These are phyloP conservation scores for Gnathonemus longibarbis DNA, from an alignment of 2,113 vertebrate genomes.

Conservation along the genomic window DNA sequence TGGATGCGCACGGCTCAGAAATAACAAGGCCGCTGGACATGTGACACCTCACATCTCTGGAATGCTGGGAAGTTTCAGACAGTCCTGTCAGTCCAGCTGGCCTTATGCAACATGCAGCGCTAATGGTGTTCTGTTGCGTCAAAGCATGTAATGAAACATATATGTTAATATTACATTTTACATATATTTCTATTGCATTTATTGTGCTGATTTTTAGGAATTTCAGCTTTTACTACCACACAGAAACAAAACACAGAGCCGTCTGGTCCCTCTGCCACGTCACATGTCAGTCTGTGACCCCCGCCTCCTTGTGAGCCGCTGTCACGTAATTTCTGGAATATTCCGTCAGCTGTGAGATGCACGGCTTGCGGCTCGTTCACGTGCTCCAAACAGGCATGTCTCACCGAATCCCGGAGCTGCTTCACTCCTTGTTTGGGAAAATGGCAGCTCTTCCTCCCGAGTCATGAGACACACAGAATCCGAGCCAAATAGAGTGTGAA, in stretches of 20 bases:
- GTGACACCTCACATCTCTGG: neutral
- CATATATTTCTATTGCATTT: neutral
- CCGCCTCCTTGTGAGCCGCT: neutral
- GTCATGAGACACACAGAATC: neutral
- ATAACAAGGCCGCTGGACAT: conserved; percentile 2
- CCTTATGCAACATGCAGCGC: neutral
- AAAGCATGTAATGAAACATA: neutral
- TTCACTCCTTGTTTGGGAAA: neutral
- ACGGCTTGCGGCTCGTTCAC: neutral
- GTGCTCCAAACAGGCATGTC: neutral
- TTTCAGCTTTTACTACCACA: neutral
- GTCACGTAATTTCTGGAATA: neutral
- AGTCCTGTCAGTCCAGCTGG: neutral
- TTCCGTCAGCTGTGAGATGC: neutral
- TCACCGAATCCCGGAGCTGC: neutral
- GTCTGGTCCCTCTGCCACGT: neutral
- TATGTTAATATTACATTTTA: neutral
- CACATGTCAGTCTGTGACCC: neutral
- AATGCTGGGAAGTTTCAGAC: neutral
- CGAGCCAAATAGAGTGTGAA: neutral
- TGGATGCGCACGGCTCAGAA: neutral
- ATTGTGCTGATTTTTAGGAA: neutral
- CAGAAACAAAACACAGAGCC: neutral
- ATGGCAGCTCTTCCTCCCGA: neutral
- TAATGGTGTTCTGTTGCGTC: neutral